Evolutionary conservation across 53 echinoderm and acorn worm genomes (phyloP).

Genomic region (Zoroaster sp.): DNA sequence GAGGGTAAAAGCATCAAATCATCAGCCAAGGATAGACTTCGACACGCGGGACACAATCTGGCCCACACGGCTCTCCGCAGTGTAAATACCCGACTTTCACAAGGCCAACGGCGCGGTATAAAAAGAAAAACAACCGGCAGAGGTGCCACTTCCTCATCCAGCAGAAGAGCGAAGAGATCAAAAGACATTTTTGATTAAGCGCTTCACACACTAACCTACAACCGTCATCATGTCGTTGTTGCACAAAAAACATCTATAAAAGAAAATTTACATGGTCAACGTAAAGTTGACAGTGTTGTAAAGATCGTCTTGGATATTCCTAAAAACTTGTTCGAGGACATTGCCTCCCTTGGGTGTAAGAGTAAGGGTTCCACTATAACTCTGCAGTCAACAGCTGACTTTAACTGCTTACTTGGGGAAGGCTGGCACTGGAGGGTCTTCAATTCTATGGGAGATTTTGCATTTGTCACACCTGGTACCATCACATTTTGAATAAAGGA

Average conservation of each 20-base stretch:
- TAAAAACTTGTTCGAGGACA: slow-evolving; percentile 30
- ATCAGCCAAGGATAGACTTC: neutral
- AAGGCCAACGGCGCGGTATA: neutral
- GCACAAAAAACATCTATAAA: slow-evolving; percentile 15
- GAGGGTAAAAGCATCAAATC: slow-evolving; percentile 41
- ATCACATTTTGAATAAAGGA: slow-evolving; percentile 40
- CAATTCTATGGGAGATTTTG: slow-evolving; percentile 31
- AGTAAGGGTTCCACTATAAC: neutral
- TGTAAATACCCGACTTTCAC: neutral
- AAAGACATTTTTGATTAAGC: slow-evolving; percentile 51
- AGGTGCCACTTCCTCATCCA: neutral
- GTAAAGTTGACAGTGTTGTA: slow-evolving; percentile 9
- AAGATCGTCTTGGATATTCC: neutral
- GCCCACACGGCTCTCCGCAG: neutral
- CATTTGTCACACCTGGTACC: slow-evolving; percentile 38
- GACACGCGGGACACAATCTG: slow-evolving; percentile 41
- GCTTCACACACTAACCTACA: neutral
- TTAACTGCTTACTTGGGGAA: slow-evolving; percentile 1
- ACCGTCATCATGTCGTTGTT: slow-evolving; percentile 67
- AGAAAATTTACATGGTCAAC: slow-evolving; percentile 13
- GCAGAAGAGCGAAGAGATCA: slow-evolving; percentile 27
- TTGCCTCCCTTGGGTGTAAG: neutral
- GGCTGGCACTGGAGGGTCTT: slow-evolving; percentile 29
- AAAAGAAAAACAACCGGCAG: slow-evolving; percentile 51
- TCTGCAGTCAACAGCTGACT: neutral